These are phyloP conservation scores for Callorhinus ursinus DNA, from an alignment of 2,113 vertebrate species.

Conservation along the genomic window DNA sequence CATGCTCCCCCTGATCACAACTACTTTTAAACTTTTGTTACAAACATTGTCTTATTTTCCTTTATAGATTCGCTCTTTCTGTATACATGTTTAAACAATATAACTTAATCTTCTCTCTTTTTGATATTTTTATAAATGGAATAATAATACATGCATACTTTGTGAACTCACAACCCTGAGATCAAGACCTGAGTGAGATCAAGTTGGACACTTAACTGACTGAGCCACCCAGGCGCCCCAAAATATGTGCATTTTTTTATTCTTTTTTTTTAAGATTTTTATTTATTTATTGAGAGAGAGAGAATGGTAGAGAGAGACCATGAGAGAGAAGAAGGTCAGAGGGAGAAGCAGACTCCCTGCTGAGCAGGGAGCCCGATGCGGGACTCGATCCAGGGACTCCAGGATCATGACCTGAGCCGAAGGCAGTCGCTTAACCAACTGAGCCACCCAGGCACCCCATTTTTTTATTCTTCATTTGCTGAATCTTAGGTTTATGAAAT, in stretches of 20 bases:
- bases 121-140: conserved; percentile 1
- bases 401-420: too few species aligned
- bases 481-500: conserved; percentile 1
- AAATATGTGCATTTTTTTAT: not conserved
- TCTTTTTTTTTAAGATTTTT: not conserved
- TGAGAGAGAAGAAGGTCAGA: too few species aligned
- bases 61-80: not conserved
- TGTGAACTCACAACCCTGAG: not conserved
- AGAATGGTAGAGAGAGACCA: too few species aligned
- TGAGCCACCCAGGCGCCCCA: not conserved
- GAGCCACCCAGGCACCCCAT: not conserved
- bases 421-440: too few species aligned
- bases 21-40: not conserved
- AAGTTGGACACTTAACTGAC: not conserved
- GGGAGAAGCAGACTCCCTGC: too few species aligned
- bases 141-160: not conserved
- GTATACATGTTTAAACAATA: not conserved
- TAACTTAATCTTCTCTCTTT: not conserved
- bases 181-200: not conserved
- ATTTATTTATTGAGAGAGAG: not conserved
- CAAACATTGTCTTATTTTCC: not conserved
- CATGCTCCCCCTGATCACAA: not conserved
- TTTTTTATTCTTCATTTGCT: not conserved
- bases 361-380: too few species aligned
- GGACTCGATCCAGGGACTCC: too few species aligned